Percentiles rank a stretch among this genome's conserved stretches.
These are phyloP conservation scores for Scrobipalpa atriplicella DNA, from an alignment of 2,888 invertebrate genomes.

Conservation along the genomic window DNA sequence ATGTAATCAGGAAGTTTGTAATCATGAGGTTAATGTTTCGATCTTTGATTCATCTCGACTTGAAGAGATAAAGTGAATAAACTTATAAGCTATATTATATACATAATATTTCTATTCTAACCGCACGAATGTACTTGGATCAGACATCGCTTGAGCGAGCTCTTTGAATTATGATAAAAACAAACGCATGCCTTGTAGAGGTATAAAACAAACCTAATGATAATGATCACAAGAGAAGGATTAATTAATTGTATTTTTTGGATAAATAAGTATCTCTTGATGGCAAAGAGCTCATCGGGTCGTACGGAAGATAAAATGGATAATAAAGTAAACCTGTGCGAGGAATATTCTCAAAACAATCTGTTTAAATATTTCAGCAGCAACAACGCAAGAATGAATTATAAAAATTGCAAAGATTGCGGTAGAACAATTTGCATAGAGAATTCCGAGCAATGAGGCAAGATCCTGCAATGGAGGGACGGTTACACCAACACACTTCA, in stretches of 20 bases:
- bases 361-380: too few relatives aligned
- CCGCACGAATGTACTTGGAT: not conserved
- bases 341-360: too few relatives aligned
- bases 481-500: slow-evolving; percentile 59
- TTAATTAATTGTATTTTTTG: not conserved
- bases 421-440: slow-evolving; percentile 15
- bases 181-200: not conserved
- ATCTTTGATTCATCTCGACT: slow-evolving; percentile 25
- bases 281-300: not conserved
- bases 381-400: too few relatives aligned
- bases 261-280: not conserved
- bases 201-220: not conserved
- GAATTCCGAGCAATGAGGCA: slow-evolving; percentile 39
- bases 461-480: slow-evolving; percentile 50
- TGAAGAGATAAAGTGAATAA: slow-evolving; percentile 10
- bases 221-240: not conserved
- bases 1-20: slow-evolving; percentile 32
- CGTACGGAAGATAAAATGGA: not conserved
- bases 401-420: not conserved
- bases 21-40: slow-evolving; percentile 24
- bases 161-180: not conserved
- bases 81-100: not conserved
- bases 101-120: not conserved
- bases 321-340: too few relatives aligned
- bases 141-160: not conserved